Evolutionary conservation across 2,797 vertebrate genomes (phyloP).

Genomic region (Halcyon badia): DNA sequence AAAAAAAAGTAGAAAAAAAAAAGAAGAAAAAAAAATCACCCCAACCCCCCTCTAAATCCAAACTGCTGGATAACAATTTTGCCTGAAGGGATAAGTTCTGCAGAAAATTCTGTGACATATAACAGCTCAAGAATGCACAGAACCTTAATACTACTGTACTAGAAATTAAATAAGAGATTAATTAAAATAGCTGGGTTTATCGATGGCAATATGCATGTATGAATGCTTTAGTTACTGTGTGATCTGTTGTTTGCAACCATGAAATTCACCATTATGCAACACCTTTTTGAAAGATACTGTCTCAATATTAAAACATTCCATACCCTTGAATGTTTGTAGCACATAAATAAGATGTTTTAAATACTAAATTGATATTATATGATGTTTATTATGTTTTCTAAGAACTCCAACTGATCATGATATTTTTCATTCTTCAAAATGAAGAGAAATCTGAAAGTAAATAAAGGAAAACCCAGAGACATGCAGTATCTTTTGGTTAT

Average conservation of each 20-base stretch:
- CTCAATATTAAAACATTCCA: neutral
- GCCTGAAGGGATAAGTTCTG: neutral
- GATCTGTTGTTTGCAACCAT: neutral
- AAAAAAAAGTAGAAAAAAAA: too few relatives aligned
- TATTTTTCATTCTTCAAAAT: neutral
- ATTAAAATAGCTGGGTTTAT: neutral
- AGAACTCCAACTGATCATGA: neutral
- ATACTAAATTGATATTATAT: neutral
- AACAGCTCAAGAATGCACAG: neutral
- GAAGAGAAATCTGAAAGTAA: neutral
- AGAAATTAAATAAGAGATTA: neutral
- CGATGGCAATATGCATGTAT: neutral
- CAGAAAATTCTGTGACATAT: neutral
- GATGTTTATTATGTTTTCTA: neutral
- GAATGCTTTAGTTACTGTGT: neutral
- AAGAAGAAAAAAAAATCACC: too few relatives aligned
- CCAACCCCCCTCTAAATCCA: rapidly evolving
- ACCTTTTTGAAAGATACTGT: neutral
- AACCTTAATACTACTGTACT: neutral
- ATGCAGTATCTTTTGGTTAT: neutral
- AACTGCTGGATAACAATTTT: neutral
- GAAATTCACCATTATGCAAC: neutral
- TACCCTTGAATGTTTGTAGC: neutral
- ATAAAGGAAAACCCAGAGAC: neutral
- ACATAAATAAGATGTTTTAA: neutral